Evolutionary conservation across 2,113 vertebrate species (phyloP), one percentile per base, ranked within the genome.

Genomic region (Pterocles orientalis): DNA sequence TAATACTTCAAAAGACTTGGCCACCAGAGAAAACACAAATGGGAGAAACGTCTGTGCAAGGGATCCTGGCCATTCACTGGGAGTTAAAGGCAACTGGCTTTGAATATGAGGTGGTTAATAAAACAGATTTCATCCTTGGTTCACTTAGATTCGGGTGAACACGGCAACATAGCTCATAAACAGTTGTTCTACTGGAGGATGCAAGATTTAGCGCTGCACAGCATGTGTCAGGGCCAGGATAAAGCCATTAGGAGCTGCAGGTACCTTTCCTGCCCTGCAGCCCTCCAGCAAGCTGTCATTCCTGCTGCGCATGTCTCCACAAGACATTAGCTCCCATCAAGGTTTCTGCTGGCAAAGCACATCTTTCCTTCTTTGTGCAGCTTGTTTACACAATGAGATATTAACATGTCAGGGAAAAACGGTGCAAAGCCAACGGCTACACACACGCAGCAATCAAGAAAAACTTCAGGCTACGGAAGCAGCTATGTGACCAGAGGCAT

Each of bases 231-330:
- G 0, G 7, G 58, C 26, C 78, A 51, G 34, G 14, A 39, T 10
- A 79, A 82, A 85, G 53, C 54, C 57, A 48, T 51, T 25, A 56
- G 41, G 50, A 82, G 29, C 34, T 68, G 58, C 34, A 3, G 0
- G 6, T 8, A 47, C 69, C 57, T 45, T 56, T 62, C 41, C 29
- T 36, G 45, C 25, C 25, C 68, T 82, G 81, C 43, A 48, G 60
- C 47, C 34, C 60, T 58, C 45, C 3, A 2, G 24, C 21, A 70
- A 61, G 31, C 34, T 86, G 41, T 26, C 70, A 12, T 19, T 75
- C 33, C 58, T 39, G 47, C 48, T 62, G 39, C 5, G 3, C 4
- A 2, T 3, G 6, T 23, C 73, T 45, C 48, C 0, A 0, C 13
- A 39, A 73, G 19, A 56, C 7, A 78, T 69, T 17, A 58, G 34